phyloP scores from a whole-genome alignment of 2,888 invertebrate species.

The Athalia cordata region DNA sequence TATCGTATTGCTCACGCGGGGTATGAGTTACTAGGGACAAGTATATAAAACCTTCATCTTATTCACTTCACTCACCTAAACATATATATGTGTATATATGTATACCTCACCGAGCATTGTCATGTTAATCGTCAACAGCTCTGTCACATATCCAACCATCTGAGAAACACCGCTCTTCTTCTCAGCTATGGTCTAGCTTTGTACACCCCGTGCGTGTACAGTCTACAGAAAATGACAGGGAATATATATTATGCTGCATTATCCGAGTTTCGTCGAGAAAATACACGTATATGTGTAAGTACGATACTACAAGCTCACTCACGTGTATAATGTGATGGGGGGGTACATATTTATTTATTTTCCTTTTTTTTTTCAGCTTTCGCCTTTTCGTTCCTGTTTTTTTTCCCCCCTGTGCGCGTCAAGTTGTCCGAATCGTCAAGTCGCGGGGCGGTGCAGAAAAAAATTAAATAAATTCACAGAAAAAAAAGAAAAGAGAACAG shows the following conservation, averaged over 20 bases:
- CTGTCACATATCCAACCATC: conserved; percentile 28
- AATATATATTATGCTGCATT: conserved; percentile 34
- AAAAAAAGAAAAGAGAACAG: too few species aligned
- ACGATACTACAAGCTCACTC: too few species aligned
- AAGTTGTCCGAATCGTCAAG: conserved; percentile 34
- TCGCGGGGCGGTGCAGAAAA: too few species aligned
- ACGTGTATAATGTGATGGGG: too few species aligned
- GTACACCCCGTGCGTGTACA: too few species aligned
- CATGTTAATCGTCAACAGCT: conserved; percentile 34
- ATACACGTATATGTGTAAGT: too few species aligned
- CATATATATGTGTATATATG: too few species aligned
- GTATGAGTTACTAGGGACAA: background rate
- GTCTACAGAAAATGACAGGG: conserved; percentile 11
- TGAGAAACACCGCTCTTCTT: conserved; percentile 15
- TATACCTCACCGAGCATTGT: conserved; percentile 14
- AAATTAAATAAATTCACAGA: too few species aligned
- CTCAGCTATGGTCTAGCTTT: background rate
- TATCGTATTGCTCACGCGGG: background rate
- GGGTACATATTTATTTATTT: too few species aligned
- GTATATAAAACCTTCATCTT: conserved; percentile 2
- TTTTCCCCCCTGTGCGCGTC: conserved; percentile 13
- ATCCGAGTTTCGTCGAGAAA: background rate
- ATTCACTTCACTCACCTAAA: too few species aligned
- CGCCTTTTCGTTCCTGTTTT: background rate
- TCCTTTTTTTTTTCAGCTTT: background rate